These are phyloP conservation scores for Poicephalus gulielmi DNA, from an alignment of 2,113 vertebrate species.

Conservation along the genomic window DNA sequence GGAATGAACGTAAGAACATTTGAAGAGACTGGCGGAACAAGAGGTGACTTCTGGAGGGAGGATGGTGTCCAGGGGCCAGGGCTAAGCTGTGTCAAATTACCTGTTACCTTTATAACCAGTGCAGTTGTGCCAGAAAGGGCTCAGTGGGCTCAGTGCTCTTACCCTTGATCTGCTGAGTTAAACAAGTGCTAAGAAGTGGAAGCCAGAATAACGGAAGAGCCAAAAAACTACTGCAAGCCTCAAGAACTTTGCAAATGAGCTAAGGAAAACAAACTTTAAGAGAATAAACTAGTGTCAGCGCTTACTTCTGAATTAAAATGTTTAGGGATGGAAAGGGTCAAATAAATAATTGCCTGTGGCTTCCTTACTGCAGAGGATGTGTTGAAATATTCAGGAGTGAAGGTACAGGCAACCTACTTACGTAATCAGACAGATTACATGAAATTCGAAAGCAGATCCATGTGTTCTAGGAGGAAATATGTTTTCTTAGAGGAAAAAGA, in stretches of 20 bases:
- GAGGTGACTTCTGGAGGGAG: neutral
- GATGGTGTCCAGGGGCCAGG: neutral
- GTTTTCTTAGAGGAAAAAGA: neutral
- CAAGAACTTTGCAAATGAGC: neutral
- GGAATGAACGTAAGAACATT: neutral
- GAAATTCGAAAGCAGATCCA: neutral
- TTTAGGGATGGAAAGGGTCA: neutral
- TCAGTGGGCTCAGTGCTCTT: neutral
- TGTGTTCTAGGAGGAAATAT: neutral
- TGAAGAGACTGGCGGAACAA: neutral
- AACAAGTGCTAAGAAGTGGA: neutral
- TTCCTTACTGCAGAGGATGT: neutral
- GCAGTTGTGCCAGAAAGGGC: neutral
- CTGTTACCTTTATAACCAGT: neutral
- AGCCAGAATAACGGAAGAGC: neutral
- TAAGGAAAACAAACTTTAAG: neutral
- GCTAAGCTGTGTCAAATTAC: neutral
- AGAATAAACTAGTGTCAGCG: neutral
- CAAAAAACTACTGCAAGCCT: neutral
- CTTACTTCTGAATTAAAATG: neutral
- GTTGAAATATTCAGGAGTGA: slow-evolving; percentile 5
- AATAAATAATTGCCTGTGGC: neutral
- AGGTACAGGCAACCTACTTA: neutral
- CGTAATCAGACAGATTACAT: neutral
- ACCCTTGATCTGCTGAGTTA: neutral